Evolutionary conservation across 2,888 invertebrate species (phyloP).

Genomic region (Antheraea yamamai): DNA sequence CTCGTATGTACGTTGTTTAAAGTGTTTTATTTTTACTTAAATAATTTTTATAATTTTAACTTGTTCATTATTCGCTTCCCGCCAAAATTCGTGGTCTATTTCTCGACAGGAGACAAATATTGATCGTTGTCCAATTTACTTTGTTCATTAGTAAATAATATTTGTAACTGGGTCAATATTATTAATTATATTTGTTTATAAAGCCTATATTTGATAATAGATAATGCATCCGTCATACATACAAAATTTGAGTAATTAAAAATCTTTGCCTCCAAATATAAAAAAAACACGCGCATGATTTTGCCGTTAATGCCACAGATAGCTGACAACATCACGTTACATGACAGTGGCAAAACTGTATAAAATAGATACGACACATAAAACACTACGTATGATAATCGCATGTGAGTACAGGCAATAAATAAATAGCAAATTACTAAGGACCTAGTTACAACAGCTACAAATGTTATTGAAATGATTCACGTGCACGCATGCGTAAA

Average conservation of each 20-base stretch:
- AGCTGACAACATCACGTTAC: background rate
- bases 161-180: background rate
- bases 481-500: conserved; percentile 52
- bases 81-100: background rate
- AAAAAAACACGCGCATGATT: background rate
- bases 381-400: background rate
- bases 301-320: background rate
- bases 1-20: background rate
- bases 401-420: background rate
- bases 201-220: background rate
- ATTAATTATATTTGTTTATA: background rate
- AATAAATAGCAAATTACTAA: conserved; percentile 2
- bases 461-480: conserved; percentile 42
- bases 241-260: background rate
- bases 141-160: background rate
- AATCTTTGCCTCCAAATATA: background rate
- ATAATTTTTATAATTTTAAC: background rate
- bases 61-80: background rate
- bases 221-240: background rate
- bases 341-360: background rate
- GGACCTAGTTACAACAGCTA: conserved; percentile 12
- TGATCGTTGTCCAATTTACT: background rate
- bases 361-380: background rate
- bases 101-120: background rate
- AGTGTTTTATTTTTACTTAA: background rate